Conservation (phyloP, 2,888 invertebrate genomes). For the Eupithecia abbreviata region DNA sequence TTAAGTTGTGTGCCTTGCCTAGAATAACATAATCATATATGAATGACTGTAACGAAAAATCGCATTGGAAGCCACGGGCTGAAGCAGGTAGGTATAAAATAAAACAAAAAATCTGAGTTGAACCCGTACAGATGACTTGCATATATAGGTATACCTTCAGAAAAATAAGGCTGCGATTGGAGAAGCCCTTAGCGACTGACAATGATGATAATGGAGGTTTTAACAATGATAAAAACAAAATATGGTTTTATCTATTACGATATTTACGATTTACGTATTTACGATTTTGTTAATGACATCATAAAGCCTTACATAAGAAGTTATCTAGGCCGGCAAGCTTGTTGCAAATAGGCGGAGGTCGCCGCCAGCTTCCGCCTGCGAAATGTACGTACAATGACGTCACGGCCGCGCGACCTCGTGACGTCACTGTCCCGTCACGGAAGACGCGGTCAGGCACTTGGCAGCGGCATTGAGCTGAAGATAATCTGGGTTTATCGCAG, state of each 20-base stretch:
- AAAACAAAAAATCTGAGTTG: too few species aligned
- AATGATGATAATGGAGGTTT: neutral
- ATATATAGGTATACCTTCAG: too few species aligned
- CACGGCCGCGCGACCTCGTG: constrained; percentile 17
- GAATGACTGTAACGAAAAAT: too few species aligned
- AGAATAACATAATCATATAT: too few species aligned
- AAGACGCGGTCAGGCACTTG: neutral
- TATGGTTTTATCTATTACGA: neutral
- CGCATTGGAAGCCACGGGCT: too few species aligned
- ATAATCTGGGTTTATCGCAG: neutral
- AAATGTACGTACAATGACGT: constrained; percentile 18
- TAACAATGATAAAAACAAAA: neutral
- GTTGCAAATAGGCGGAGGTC: constrained; percentile 4
- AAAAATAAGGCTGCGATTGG: neutral
- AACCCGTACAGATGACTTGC: too few species aligned
- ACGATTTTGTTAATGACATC: neutral
- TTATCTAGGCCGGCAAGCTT: constrained; percentile 4
- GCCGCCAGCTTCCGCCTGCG: constrained; percentile 19
- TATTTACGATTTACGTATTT: neutral
- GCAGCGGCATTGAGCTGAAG: neutral
- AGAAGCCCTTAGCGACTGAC: neutral
- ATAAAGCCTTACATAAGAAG: neutral
- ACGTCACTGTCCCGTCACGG: constrained; percentile 22
- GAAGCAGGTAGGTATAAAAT: too few species aligned
- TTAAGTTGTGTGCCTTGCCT: too few species aligned